Conservation (phyloP, 1,140 invertebrate species). For the Dendrolimus punctatus region DNA sequence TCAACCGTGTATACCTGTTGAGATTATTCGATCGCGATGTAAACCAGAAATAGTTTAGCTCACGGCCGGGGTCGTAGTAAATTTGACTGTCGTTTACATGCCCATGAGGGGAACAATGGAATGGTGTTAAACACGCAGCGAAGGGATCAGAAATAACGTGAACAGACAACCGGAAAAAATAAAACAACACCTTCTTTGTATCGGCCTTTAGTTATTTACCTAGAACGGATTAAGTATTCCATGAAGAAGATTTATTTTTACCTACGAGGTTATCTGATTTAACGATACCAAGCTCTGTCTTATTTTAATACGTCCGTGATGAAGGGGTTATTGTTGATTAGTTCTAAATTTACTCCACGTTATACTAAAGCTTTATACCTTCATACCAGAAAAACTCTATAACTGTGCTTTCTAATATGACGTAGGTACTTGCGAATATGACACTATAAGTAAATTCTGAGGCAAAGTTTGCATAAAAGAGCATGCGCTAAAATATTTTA, state of each 20-base stretch:
- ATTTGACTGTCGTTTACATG: conserved; percentile 25
- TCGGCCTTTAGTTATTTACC: conserved; percentile 47
- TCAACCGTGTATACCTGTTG: conserved; percentile 27
- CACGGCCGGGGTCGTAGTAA: conserved; percentile 31
- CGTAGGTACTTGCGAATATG: too few species aligned
- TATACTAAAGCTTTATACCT: too few species aligned
- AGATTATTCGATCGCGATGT: conserved; percentile 25
- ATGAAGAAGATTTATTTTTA: conserved; percentile 13
- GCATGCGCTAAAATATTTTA: too few species aligned
- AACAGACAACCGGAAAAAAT: conserved; percentile 42
- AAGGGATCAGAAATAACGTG: conserved; percentile 37
- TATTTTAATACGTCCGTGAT: background rate
- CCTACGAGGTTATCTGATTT: background rate
- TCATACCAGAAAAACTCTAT: too few species aligned
- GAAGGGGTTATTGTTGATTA: too few species aligned
- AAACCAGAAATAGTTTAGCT: conserved; percentile 41
- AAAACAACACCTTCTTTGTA: conserved; percentile 40
- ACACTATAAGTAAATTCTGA: too few species aligned
- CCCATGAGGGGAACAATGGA: conserved; percentile 33
- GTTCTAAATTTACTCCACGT: too few species aligned
- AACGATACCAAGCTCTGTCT: background rate
- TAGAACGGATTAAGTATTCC: conserved; percentile 43
- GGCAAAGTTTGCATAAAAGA: too few species aligned
- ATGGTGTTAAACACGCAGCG: conserved; percentile 35
- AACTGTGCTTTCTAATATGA: too few species aligned